Base-by-base conservation (phyloP, 2,797 vertebrate species). In the Galaxias olidus region DNA sequence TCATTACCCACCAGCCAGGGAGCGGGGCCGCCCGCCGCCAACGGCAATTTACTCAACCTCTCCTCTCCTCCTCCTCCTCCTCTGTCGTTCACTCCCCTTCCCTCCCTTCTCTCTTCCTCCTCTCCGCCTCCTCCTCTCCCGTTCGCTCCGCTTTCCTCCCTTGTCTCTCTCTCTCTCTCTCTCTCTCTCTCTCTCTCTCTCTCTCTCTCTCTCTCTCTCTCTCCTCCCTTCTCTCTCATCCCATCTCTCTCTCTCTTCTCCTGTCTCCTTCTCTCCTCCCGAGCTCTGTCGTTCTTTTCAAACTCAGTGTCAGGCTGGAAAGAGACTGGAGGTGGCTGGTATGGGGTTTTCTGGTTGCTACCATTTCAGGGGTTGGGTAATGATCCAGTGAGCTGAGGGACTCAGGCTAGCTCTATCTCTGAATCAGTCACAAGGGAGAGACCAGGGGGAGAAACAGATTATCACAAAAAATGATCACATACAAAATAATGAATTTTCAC, bases 1-100 rank as follows among this genome's bases (percentile, higher is more conserved):
- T 92, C 90, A 92, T 93, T 92, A 93, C 89, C 88, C 87, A 78
- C 89, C 88, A 88, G 91, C 90, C 89, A 81, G 88, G 83, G 90
- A 88, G 91, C 89, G 91, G 90, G 91, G 91, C 87, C 78, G 87
- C 84, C 87, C 78, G 87, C 84, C 79, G 90, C 91, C 92, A 93
- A 84, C 20, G 80, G 88, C 88, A 91, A 90, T 92, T 91, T 92
- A 88, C 83, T 82, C 84, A 87, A 88, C 82, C 83, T n/a, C 87
- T 85, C 74, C 81, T 87, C 85, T 80, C 81, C 84, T 82, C 82
- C 82, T 85, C 86, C 79, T 75, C 62, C 15, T 75, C 40, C 11
- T 18, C 49, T 15, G 8, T 52, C n/a, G 11, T 54, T 45, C 68
- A 46, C 40, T 68, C 56, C 61, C 70, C 59, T 62, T 52, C 42